Evolutionary conservation across 2,797 vertebrate species (phyloP).

Genomic region (Pagetopsis macropterus): DNA sequence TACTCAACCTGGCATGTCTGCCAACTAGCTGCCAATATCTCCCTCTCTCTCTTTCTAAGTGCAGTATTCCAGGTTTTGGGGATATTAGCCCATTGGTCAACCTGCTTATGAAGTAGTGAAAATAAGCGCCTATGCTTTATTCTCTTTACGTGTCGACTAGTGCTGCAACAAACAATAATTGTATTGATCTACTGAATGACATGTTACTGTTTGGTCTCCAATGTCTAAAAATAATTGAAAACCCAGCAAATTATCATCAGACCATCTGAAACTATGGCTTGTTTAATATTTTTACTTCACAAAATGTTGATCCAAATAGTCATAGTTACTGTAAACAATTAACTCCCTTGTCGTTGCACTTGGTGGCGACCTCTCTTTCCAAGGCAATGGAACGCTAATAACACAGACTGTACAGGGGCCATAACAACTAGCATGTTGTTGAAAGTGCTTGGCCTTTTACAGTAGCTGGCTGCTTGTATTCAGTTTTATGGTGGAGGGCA

Average conservation of each 20-base stretch:
- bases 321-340: slow-evolving; percentile 12
- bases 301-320: background rate
- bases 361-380: slow-evolving; percentile 31
- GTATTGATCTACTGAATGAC: background rate
- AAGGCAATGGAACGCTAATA: slow-evolving; percentile 25
- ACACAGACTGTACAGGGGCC: slow-evolving; percentile 11
- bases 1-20: slow-evolving; percentile 46
- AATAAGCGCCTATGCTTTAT: background rate
- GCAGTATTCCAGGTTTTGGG: slow-evolving; percentile 11
- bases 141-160: background rate
- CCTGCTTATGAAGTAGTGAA: background rate
- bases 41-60: slow-evolving; percentile 14
- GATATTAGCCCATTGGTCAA: slow-evolving; percentile 23
- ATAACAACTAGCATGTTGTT: slow-evolving; percentile 28
- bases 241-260: background rate
- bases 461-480: slow-evolving; percentile 28
- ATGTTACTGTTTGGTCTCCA: background rate
- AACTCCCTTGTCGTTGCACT: slow-evolving; percentile 11
- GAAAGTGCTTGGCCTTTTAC: slow-evolving; percentile 29
- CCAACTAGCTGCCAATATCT: slow-evolving; percentile 54
- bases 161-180: background rate
- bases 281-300: background rate
- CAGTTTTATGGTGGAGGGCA: slow-evolving; percentile 23
- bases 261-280: background rate
- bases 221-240: background rate